These are phyloP conservation scores for Entomobrya multifasciata DNA, from an alignment of 2,888 invertebrate species.

Conservation along the genomic window DNA sequence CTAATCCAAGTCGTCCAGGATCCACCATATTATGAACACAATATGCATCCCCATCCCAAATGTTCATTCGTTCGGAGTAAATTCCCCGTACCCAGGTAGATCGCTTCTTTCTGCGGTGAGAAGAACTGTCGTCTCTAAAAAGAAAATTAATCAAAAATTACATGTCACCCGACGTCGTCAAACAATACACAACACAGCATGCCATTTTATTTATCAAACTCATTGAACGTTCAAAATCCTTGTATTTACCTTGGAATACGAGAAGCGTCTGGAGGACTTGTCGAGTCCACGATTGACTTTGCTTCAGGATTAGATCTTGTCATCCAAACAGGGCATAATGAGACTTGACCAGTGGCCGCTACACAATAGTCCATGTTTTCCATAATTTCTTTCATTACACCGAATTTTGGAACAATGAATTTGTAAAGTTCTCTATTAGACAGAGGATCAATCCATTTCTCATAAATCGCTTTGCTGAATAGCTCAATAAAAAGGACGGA, in stretches of 20 bases:
- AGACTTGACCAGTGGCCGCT: constrained; percentile 63
- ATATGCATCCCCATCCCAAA: constrained; percentile 70
- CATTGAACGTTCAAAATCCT: not conserved
- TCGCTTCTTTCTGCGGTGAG: constrained; percentile 32
- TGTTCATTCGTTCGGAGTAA: constrained; percentile 31
- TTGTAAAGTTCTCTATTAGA: constrained; percentile 62
- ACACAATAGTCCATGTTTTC: constrained; percentile 76
- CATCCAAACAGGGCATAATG: constrained; percentile 74
- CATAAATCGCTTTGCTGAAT: constrained; percentile 75
- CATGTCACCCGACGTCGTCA: not conserved
- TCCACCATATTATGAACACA: constrained; percentile 72
- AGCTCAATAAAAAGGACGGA: constrained; percentile 70
- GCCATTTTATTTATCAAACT: not conserved
- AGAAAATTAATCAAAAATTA: not conserved
- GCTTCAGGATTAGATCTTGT: constrained; percentile 49
- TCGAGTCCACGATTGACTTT: constrained; percentile 10
- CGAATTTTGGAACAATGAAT: constrained; percentile 72
- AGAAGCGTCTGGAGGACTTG: not conserved
- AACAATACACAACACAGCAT: no score
- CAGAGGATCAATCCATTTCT: constrained; percentile 77
- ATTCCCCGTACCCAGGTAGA: constrained; percentile 63
- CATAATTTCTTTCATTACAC: constrained; percentile 70
- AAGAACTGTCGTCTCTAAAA: not conserved
- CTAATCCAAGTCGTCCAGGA: constrained; percentile 63
- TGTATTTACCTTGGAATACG: not conserved